Evolutionary conservation across 2,113 vertebrate genomes (phyloP).

Genomic region (Phylloscopus whistleri): DNA sequence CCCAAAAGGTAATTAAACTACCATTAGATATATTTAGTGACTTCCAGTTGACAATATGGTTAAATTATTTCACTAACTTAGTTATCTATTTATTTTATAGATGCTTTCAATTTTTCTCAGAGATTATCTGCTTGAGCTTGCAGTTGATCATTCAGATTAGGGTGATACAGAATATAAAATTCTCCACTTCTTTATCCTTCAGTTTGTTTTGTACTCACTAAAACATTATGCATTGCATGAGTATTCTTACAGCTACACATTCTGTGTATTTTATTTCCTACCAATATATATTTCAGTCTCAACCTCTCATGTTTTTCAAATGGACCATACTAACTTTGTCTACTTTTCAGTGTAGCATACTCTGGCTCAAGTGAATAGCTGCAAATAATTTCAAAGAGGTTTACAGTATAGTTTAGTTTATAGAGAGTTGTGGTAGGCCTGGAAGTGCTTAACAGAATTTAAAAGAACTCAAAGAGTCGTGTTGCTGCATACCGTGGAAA

Average conservation of each 20-base stretch:
- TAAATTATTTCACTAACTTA: not conserved
- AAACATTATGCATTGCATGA: not conserved
- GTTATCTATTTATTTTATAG: not conserved
- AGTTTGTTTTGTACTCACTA: not conserved
- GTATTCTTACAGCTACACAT: not conserved
- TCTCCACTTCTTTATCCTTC: not conserved
- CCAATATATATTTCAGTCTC: not conserved
- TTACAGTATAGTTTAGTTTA: not conserved
- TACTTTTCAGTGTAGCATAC: not conserved
- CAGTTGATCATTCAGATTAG: not conserved
- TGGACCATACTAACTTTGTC: not conserved
- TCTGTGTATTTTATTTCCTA: not conserved
- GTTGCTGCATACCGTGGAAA: not conserved
- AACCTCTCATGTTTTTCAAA: not conserved
- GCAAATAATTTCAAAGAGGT: not conserved
- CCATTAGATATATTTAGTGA: not conserved
- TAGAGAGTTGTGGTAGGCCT: accelerated
- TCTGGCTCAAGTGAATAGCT: not conserved
- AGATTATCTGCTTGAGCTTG: not conserved
- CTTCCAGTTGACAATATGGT: not conserved
- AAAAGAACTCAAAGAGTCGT: not conserved
- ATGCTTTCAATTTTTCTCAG: not conserved
- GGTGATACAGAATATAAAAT: not conserved
- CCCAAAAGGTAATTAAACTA: not conserved
- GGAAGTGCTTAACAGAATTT: not conserved